Conservation (phyloP, 1,140 invertebrate species). For the Dolichoris vasculosae region DNA sequence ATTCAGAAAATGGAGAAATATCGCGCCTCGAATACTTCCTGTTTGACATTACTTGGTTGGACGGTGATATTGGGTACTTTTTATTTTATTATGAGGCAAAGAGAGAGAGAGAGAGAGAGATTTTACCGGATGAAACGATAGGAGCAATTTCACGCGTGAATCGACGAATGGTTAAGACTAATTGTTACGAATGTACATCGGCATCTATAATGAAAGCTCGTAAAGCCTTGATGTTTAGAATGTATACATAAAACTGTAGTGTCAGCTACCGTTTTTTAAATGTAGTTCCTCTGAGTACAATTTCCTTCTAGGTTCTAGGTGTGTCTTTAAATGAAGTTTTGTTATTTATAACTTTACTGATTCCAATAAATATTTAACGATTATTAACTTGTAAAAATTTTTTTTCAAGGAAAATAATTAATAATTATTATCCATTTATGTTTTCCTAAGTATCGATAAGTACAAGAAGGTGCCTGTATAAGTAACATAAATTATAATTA, state of each 20-base stretch:
- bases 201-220: background rate
- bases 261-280: background rate
- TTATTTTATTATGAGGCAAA: background rate
- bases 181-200: background rate
- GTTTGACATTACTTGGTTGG: background rate
- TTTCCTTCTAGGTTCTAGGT: too few relatives aligned
- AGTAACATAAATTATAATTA: too few relatives aligned
- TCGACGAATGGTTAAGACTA: background rate
- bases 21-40: background rate
- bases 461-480: too few relatives aligned
- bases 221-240: background rate
- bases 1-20: background rate
- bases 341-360: background rate
- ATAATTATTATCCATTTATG: too few relatives aligned
- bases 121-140: background rate
- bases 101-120: background rate
- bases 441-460: too few relatives aligned
- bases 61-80: background rate
- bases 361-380: too few relatives aligned
- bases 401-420: too few relatives aligned
- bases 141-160: conserved; percentile 19
- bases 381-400: too few relatives aligned
- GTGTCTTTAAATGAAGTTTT: too few relatives aligned
- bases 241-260: background rate
- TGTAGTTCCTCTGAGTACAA: background rate